Base-by-base conservation (phyloP, 2,797 vertebrate genomes). In the Hippopotamyrus pictus region DNA sequence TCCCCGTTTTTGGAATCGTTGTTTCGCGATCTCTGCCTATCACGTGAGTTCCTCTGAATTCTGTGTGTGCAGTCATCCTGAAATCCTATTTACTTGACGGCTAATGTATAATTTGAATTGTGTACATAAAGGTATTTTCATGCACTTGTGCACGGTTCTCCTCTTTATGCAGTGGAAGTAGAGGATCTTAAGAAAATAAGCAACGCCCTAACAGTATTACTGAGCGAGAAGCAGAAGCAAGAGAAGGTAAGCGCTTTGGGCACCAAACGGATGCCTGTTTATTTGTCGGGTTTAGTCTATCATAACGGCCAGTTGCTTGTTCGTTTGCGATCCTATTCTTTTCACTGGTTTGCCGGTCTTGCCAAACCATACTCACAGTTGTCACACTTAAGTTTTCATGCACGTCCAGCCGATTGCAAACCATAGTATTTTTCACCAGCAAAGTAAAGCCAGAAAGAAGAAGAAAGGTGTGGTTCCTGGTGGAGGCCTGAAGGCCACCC, bases 371-470 rank as follows among this genome's bases (percentile, higher is more conserved):
- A 37, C 33, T 37, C 69, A 1, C 33, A 5, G 69, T 2, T 37
- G 33, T 73, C 65, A 37, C 14, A 33, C 12, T 69, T 33, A 14
- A 69, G 9, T 33, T 29, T 33, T 33, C 33, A 1, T 2, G 2
- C 69, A 41, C 14, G 17, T 50, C n/a, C 41, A 25, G 8, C 46
- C 17, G 8, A 11, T 48, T 19, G 48, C 9, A 84, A 22, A 48
- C 82, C 3, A 22, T 48, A 3, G 19, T 84, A 19, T 84, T 11
- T 25, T 50, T 91, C 83, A 48, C 85, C 92, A 98, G 97, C 97
- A 98, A 97, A 99, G 96, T 96, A 99, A 99, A 96, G 94, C 94
- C 88, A 99, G 99, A 96, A 99, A 99, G 96, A 99, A 99, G 96
- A 99, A 99, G 96, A 99, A 99, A 95, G 97, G 96, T 0, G 96